Evolutionary conservation across 2,797 vertebrate species (phyloP).

Genomic region (Argyrosomus regius): DNA sequence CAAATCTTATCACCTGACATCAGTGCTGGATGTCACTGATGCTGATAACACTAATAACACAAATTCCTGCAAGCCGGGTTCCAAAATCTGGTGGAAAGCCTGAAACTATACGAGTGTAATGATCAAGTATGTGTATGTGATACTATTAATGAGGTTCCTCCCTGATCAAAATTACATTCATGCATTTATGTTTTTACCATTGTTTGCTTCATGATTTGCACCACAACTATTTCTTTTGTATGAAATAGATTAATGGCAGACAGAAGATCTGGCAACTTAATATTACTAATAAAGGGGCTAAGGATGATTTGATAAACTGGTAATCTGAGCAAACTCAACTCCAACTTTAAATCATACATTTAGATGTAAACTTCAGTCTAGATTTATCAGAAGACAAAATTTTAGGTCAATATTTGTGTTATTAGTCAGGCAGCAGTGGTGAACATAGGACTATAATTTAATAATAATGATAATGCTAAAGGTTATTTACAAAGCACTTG

Average conservation of each 20-base stretch:
- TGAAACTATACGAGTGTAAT: not conserved
- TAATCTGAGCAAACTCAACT: too few relatives aligned
- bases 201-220: not conserved
- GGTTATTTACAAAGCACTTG: too few relatives aligned
- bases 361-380: too few relatives aligned
- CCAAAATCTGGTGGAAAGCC: not conserved
- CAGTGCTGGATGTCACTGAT: not conserved
- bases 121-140: not conserved
- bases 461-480: too few relatives aligned
- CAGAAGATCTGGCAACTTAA: too few relatives aligned
- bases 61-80: not conserved
- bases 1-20: not conserved
- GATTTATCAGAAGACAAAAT: too few relatives aligned
- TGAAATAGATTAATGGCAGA: not conserved
- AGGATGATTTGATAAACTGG: too few relatives aligned
- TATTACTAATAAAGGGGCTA: too few relatives aligned
- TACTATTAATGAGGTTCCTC: not conserved
- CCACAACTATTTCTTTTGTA: not conserved
- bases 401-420: too few relatives aligned
- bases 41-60: not conserved
- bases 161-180: not conserved
- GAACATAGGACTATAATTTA: too few relatives aligned
- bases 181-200: not conserved
- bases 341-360: too few relatives aligned
- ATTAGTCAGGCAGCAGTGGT: too few relatives aligned